Evolutionary conservation across 2,113 vertebrate species (phyloP).

Genomic region (Meles meles): DNA sequence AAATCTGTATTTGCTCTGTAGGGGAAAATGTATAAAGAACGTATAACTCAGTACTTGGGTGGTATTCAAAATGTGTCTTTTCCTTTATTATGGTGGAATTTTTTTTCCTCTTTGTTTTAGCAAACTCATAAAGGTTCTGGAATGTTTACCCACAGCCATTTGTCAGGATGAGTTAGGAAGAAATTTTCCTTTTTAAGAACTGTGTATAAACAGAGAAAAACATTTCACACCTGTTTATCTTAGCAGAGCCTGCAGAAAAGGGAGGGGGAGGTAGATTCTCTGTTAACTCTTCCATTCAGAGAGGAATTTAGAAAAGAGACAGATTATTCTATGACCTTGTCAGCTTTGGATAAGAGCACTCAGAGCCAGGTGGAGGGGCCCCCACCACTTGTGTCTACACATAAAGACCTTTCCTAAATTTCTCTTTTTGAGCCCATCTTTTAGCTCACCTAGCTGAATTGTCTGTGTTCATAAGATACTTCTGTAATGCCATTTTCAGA

Average conservation of each 20-base stretch:
- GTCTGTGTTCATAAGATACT: background rate
- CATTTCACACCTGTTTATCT: conserved; percentile 77
- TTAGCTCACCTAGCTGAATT: background rate
- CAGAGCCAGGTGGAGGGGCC: background rate
- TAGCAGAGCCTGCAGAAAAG: conserved; percentile 63
- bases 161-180: conserved; percentile 66
- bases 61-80: background rate
- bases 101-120: conserved; percentile 37
- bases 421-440: background rate
- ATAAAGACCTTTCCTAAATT: background rate
- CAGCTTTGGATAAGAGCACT: background rate
- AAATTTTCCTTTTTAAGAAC: conserved; percentile 78
- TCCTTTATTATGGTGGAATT: background rate
- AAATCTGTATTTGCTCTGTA: background rate
- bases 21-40: background rate
- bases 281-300: conserved; percentile 49
- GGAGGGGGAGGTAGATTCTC: background rate
- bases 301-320: background rate
- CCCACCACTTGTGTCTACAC: background rate
- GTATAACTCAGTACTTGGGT: background rate
- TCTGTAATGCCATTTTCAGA: background rate
- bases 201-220: conserved; percentile 73
- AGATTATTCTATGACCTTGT: background rate
- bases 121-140: conserved; percentile 53
- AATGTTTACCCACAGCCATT: conserved; percentile 66